These are phyloP conservation scores for Chironomus tentans DNA, from an alignment of 2,888 invertebrate genomes.

Conservation along the genomic window DNA sequence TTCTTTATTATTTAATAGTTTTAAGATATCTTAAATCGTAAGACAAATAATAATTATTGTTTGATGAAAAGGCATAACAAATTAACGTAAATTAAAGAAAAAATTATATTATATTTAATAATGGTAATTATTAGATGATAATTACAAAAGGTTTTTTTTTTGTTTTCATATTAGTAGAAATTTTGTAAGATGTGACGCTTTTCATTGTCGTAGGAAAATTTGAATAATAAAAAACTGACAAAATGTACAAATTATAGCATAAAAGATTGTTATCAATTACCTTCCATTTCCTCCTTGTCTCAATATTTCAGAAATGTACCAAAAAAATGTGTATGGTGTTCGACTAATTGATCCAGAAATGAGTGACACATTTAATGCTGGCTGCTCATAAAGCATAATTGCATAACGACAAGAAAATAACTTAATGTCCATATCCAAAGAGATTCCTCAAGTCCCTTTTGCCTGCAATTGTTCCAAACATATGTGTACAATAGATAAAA, in stretches of 20 bases:
- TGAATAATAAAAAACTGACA: conserved; percentile 8
- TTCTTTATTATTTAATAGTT: conserved; percentile 2
- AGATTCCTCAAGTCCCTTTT: background rate
- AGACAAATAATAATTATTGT: background rate
- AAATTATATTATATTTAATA: background rate
- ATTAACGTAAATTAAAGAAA: background rate
- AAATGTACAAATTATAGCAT: conserved; percentile 16
- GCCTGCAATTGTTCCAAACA: background rate
- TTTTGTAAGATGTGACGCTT: conserved; percentile 22
- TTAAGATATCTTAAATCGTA: background rate
- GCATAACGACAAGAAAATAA: too few species aligned
- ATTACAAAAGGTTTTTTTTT: background rate
- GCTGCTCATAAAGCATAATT: too few species aligned
- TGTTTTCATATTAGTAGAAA: background rate
- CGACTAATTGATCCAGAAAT: too few species aligned
- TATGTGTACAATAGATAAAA: background rate
- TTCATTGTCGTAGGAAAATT: conserved; percentile 22
- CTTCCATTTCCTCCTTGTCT: too few species aligned
- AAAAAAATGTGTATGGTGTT: too few species aligned
- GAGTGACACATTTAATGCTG: background rate
- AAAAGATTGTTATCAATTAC: background rate
- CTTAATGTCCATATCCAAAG: too few species aligned
- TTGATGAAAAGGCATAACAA: background rate
- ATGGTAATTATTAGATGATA: background rate
- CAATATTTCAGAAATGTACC: too few species aligned